phyloP scores from a whole-genome alignment of 2,113 vertebrate genomes.

The Alexandromys fortis region DNA sequence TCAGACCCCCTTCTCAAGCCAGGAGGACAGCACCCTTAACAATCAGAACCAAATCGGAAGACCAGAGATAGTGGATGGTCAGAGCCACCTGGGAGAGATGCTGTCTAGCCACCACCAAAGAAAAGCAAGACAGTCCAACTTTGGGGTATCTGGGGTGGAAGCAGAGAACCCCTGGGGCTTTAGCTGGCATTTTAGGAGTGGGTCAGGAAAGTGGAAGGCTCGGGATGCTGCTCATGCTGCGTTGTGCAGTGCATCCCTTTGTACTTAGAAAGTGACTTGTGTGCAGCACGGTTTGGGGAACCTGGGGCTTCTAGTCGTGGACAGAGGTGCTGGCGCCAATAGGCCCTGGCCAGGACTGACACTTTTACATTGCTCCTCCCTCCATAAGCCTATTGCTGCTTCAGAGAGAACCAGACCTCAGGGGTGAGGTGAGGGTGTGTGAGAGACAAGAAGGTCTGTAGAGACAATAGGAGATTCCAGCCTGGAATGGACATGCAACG shows the following conservation, averaged over 20 bases:
- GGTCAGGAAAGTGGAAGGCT: not conserved
- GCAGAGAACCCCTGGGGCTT: not conserved
- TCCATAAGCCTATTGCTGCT: not conserved
- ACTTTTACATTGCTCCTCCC: not conserved
- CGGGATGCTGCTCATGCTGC: not conserved
- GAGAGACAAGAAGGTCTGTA: not conserved
- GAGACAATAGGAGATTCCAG: not conserved
- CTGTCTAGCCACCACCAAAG: not conserved
- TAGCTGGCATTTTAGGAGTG: not conserved
- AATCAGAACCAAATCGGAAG: not conserved
- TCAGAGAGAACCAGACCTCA: not conserved
- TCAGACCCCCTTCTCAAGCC: not conserved
- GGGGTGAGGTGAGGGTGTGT: not conserved
- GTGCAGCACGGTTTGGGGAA: not conserved
- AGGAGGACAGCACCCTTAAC: not conserved
- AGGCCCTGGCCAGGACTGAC: not conserved
- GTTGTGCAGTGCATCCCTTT: constrained; percentile 14
- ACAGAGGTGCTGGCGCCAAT: not conserved
- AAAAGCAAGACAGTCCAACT: not conserved
- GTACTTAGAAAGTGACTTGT: constrained; percentile 10
- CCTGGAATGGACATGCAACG: not conserved
- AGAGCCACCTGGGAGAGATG: not conserved
- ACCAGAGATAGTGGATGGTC: not conserved
- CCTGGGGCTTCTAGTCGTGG: not conserved
- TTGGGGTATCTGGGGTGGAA: not conserved